Evolutionary conservation across 2,888 invertebrate genomes (phyloP).

Genomic region (Phaedon cochleariae): DNA sequence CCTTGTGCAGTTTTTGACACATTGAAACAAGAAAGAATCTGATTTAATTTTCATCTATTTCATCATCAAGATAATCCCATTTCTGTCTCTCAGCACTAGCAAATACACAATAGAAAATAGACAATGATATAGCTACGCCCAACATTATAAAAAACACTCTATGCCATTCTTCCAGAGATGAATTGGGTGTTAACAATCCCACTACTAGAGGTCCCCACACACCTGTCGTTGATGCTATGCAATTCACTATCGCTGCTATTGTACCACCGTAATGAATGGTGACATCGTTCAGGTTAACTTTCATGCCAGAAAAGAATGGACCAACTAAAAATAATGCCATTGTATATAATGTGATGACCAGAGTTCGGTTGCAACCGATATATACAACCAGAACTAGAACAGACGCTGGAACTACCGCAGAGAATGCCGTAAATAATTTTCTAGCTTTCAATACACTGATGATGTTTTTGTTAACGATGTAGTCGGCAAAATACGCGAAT

Average conservation of each 20-base stretch:
- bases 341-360: conserved; percentile 5
- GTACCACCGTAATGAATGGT: conserved; percentile 27
- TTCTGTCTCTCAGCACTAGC: conserved; percentile 24
- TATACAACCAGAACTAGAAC: conserved; percentile 13
- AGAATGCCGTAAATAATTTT: conserved; percentile 54
- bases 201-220: conserved; percentile 24
- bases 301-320: conserved; percentile 33
- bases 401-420: conserved; percentile 11
- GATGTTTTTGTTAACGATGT: conserved; percentile 66
- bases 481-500: conserved; percentile 72
- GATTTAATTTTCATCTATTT: neutral
- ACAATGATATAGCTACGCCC: neutral
- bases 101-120: conserved; percentile 13
- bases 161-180: conserved; percentile 20
- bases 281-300: conserved; percentile 34
- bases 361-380: conserved; percentile 22
- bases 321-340: conserved; percentile 13
- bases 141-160: conserved; percentile 21
- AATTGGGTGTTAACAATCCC: conserved; percentile 17
- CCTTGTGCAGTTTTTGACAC: too few species aligned
- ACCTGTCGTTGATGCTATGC: conserved; percentile 22
- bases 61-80: conserved; percentile 26
- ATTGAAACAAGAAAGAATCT: too few species aligned
- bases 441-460: conserved; percentile 66
- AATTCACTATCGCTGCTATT: conserved; percentile 30